Base-by-base conservation (phyloP, 2,888 invertebrate genomes). In the Sinohyriopsis cumingii region DNA sequence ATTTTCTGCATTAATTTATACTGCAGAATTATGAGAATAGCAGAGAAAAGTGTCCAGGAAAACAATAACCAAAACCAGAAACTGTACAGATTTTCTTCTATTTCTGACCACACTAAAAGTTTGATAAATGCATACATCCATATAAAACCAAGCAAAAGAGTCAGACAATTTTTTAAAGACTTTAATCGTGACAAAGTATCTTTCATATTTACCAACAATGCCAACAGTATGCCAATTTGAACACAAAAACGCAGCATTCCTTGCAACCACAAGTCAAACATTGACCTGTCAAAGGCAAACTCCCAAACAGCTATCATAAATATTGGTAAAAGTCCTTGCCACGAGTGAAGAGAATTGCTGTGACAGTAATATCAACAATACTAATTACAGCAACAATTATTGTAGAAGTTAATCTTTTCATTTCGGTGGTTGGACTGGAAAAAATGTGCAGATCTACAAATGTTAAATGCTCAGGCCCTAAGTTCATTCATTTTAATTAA, bases 211-310 rank as follows among this genome's bases (percentile, higher is more conserved):
- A 67, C 68, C 12, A 81, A 22, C 20, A 82, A 64, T 20, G 81
- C 79, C 5, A 82, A 2, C 5, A 77, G 55, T 24, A 77, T 71
- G 9, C 83, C 84, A 33, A 79, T 19, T 12, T 79, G 64, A 60
- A 84, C 64, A 63, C 75, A 73, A 18, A 65, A 61, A 28, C 86
- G 65, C 12, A 82, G 55, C 28, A 84, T 9, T 22, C 75, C 69
- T 28, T 82, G 67, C 22, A 71, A 62, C 84, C 84, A 86, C 56
- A 85, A 57, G 62, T 86, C 86, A 69, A 84, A 75, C 56, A 82
- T 62, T 3, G 85, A 84, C 4, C 59, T 65, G 5, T 67, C 59
- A 60, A 81, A 75, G 22, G 57, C 59, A 66, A 74, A 83, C 19
- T 65, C 55, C 24, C 74, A 68, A 55, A 80, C 63, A 64, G 69